These are phyloP conservation scores for Phasia obesa DNA, from an alignment of 2,888 invertebrate species.

Conservation along the genomic window DNA sequence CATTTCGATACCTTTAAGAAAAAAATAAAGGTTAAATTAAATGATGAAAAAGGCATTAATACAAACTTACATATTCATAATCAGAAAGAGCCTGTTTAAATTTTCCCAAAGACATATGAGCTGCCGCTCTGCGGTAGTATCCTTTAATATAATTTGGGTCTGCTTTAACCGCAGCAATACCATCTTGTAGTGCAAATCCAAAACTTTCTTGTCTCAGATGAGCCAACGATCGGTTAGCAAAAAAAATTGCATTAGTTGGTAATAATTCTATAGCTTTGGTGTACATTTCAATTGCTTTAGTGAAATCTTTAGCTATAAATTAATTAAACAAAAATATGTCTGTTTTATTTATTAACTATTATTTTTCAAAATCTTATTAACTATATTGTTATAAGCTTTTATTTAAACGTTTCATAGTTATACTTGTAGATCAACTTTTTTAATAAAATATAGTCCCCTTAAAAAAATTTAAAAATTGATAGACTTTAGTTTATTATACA, in stretches of 20 bases:
- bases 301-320: slow-evolving; percentile 92
- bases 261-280: slow-evolving; percentile 93
- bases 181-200: slow-evolving; percentile 96
- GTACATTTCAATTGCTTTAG: slow-evolving; percentile 93
- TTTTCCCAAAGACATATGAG: slow-evolving; percentile 98
- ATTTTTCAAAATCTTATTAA: too few species aligned
- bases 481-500: too few species aligned
- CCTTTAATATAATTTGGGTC: slow-evolving; percentile 97
- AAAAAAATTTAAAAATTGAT: too few species aligned
- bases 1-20: slow-evolving; percentile 93
- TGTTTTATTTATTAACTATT: too few species aligned
- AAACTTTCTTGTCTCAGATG: slow-evolving; percentile 97
- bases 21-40: not conserved
- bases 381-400: too few species aligned
- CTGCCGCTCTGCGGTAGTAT: slow-evolving; percentile 97
- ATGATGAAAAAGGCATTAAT: not conserved
- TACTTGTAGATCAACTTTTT: too few species aligned
- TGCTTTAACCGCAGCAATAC: slow-evolving; percentile 93
- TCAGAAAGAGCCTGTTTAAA: slow-evolving; percentile 98
- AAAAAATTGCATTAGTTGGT: slow-evolving; percentile 93
- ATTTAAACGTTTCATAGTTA: too few species aligned
- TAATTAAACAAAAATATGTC: slow-evolving; percentile 12
- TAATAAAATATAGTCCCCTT: too few species aligned
- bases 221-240: slow-evolving; percentile 97
- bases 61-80: slow-evolving; percentile 93